These are phyloP conservation scores for Chironomus tentans DNA, from an alignment of 2,888 invertebrate species.

Conservation along the genomic window DNA sequence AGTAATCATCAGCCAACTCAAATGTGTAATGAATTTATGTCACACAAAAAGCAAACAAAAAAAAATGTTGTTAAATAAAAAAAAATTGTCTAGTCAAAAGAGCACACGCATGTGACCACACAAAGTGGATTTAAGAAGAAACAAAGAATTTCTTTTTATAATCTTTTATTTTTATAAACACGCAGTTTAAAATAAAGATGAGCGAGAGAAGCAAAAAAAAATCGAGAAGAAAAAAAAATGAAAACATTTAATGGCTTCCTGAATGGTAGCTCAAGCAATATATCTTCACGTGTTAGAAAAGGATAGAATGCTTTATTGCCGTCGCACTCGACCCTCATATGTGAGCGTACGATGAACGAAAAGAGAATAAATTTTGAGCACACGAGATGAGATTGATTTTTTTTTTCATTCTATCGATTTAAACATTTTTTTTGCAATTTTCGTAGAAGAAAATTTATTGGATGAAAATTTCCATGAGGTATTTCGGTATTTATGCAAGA, in stretches of 20 bases:
- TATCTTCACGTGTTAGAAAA: neutral
- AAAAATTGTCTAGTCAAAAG: neutral
- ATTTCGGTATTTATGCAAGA: neutral
- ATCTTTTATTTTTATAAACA: neutral
- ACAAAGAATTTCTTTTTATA: neutral
- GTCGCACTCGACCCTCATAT: neutral
- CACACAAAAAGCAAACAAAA: too few species aligned
- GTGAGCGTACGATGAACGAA: neutral
- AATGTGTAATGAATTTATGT: too few species aligned
- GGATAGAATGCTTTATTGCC: neutral
- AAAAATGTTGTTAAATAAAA: too few species aligned
- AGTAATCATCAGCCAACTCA: too few species aligned
- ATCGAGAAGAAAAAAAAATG: neutral
- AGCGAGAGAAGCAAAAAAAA: neutral
- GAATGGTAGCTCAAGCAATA: neutral
- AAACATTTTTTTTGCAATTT: neutral
- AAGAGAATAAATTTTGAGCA: neutral
- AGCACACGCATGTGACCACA: neutral
- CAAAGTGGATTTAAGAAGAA: neutral
- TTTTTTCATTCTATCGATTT: neutral
- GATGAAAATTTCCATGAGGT: too few species aligned
- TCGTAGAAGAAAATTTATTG: neutral
- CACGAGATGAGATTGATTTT: neutral
- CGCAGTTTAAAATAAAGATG: neutral
- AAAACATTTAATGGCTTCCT: conserved; percentile 4